Evolutionary conservation across 2,113 vertebrate genomes (phyloP).

Genomic region (Halichoeres trimaculatus): DNA sequence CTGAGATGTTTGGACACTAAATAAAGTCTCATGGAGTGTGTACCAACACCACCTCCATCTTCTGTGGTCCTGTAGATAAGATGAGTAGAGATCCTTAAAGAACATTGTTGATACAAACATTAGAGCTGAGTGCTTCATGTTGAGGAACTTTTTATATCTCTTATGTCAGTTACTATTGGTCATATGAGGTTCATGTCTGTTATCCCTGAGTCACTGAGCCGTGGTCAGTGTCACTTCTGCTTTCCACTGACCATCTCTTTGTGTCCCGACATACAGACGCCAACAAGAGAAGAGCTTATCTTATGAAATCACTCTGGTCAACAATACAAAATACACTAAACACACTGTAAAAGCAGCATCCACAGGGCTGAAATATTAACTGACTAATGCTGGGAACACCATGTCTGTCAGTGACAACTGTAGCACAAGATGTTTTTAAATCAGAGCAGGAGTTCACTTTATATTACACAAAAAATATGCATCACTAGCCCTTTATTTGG

Average conservation of each 20-base stretch:
- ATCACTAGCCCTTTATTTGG: too few species aligned
- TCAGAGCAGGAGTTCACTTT: too few species aligned
- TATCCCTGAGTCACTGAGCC: conserved; percentile 49
- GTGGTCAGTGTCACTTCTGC: conserved; percentile 43
- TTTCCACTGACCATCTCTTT: conserved; percentile 44
- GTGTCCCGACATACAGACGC: not conserved
- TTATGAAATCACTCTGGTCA: conserved; percentile 45
- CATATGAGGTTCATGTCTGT: conserved; percentile 14
- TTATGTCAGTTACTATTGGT: conserved; percentile 17
- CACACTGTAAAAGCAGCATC: not conserved
- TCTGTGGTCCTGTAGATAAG: conserved; percentile 34
- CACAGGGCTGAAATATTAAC: not conserved
- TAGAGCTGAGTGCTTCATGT: not conserved
- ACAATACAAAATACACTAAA: conserved; percentile 45
- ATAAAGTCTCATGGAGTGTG: conserved; percentile 47
- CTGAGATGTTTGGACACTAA: conserved; percentile 68
- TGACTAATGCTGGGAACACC: too few species aligned
- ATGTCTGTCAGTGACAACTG: too few species aligned
- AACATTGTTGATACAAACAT: conserved; percentile 49
- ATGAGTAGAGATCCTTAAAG: conserved; percentile 25
- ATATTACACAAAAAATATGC: not conserved
- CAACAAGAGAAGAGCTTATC: conserved; percentile 24
- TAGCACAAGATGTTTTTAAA: too few species aligned
- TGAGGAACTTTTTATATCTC: conserved; percentile 25
- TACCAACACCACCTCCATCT: conserved; percentile 37